These are phyloP conservation scores for Siniperca knerii DNA, from an alignment of 2,113 vertebrate genomes.

Conservation along the genomic window DNA sequence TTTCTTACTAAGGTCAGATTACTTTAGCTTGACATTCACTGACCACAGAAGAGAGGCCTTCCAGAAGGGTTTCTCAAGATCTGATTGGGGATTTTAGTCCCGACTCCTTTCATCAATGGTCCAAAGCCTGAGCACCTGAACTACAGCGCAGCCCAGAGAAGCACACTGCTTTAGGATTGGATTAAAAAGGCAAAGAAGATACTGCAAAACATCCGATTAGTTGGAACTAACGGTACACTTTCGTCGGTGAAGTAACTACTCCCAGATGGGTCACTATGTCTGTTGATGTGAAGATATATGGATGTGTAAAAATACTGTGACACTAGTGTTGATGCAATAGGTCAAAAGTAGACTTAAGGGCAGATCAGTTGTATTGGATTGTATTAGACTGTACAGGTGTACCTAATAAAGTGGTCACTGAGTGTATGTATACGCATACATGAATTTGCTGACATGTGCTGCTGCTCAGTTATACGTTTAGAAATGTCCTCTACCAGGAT, in stretches of 20 bases:
- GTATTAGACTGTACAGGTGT: background rate
- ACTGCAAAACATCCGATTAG: background rate
- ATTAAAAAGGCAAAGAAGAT: background rate
- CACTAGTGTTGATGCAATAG: background rate
- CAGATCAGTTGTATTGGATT: background rate
- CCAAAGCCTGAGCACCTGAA: background rate
- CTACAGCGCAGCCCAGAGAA: background rate
- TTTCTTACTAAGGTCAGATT: background rate
- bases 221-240: background rate
- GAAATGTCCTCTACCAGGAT: background rate
- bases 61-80: background rate
- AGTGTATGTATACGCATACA: too few species aligned
- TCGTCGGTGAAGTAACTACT: background rate
- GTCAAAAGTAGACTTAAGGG: background rate
- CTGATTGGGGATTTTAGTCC: background rate
- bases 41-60: background rate
- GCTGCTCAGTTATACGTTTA: background rate
- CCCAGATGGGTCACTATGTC: background rate
- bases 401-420: background rate
- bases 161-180: background rate
- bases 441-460: background rate
- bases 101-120: background rate
- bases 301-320: background rate
- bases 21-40: background rate
- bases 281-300: background rate